Percentiles rank a stretch among this genome's conserved stretches.
phyloP scores from a whole-genome alignment of 1,140 invertebrate genomes.

The Dufourea novaeangliae region DNA sequence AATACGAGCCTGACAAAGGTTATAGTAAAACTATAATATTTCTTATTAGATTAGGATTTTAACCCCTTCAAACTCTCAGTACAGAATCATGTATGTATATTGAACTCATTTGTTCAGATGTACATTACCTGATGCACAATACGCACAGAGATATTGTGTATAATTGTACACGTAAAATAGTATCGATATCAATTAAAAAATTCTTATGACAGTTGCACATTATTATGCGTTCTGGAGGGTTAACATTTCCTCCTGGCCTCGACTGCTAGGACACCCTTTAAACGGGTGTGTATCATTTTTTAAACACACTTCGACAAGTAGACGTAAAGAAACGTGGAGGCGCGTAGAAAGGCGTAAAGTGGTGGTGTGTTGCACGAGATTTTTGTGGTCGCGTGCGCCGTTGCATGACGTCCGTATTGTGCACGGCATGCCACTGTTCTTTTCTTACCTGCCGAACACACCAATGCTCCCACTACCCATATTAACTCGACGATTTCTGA shows the following conservation, averaged over 20 bases:
- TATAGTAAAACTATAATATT: too few relatives aligned
- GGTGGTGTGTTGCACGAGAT: slow-evolving; percentile 58
- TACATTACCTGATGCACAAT: too few relatives aligned
- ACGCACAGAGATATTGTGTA: too few relatives aligned
- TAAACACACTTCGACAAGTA: slow-evolving; percentile 18
- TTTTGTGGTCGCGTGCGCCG: slow-evolving; percentile 63
- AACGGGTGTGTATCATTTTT: background rate
- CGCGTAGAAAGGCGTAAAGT: slow-evolving; percentile 52
- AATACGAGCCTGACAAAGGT: too few relatives aligned
- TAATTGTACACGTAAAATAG: too few relatives aligned
- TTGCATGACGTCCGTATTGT: slow-evolving; percentile 66
- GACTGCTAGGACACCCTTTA: background rate
- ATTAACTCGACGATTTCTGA: slow-evolving; percentile 64
- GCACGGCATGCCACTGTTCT: slow-evolving; percentile 56
- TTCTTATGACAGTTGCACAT: too few relatives aligned
- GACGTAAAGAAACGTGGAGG: slow-evolving; percentile 19
- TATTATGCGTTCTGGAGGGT: too few relatives aligned
- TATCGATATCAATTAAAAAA: too few relatives aligned
- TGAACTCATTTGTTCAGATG: too few relatives aligned
- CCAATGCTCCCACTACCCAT: slow-evolving; percentile 52
- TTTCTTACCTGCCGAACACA: slow-evolving; percentile 52
- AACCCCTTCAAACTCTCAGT: too few relatives aligned
- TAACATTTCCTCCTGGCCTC: background rate
- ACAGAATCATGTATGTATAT: too few relatives aligned
- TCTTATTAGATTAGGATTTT: too few relatives aligned